Evolutionary conservation across 1,140 invertebrate genomes (phyloP).

Genomic region (Trichoplusia ni): DNA sequence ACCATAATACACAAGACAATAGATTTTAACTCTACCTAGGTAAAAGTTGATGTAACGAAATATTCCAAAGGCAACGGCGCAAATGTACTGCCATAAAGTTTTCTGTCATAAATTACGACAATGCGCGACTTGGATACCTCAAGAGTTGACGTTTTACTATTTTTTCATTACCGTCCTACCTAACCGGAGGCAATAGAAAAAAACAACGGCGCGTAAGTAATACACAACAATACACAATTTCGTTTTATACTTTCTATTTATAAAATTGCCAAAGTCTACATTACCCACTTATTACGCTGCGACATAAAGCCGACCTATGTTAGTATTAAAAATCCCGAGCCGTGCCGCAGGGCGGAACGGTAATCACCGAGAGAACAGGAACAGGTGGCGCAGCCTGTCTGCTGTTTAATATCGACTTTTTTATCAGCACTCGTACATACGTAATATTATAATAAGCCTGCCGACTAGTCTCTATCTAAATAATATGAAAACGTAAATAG

Average conservation of each 20-base stretch:
- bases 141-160: constrained; percentile 24
- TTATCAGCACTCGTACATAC: constrained; percentile 35
- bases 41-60: constrained; percentile 12
- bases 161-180: constrained; percentile 8
- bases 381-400: constrained; percentile 45
- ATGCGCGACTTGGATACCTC: constrained; percentile 14
- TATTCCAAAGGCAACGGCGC: constrained; percentile 9
- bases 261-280: constrained; percentile 30
- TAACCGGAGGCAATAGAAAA: constrained; percentile 8
- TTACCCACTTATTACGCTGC: constrained; percentile 27
- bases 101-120: constrained; percentile 19
- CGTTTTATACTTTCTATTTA: constrained; percentile 29
- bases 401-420: constrained; percentile 48
- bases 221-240: constrained; percentile 23
- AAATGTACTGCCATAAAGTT: constrained; percentile 24
- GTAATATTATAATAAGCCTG: constrained; percentile 20
- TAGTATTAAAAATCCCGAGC: constrained; percentile 38
- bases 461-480: constrained; percentile 19
- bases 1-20: constrained; percentile 15
- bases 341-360: constrained; percentile 38
- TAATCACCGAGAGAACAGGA: constrained; percentile 44
- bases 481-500: constrained; percentile 34
- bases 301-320: constrained; percentile 31
- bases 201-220: constrained; percentile 15
- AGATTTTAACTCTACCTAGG: constrained; percentile 7